Conservation (phyloP, 2,113 vertebrate genomes). For the Phaetusa simplex region DNA sequence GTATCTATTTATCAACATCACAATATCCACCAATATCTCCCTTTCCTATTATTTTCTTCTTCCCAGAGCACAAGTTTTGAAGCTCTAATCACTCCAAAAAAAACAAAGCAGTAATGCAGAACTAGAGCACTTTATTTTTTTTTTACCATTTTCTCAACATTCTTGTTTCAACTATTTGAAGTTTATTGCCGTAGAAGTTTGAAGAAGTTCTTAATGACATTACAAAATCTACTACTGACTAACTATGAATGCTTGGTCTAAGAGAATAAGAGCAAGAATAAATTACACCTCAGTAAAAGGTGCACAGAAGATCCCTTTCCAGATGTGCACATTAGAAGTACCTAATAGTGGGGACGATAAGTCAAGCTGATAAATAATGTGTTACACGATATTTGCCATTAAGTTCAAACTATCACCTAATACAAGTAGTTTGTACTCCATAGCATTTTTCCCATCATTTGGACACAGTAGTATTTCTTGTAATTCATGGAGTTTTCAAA, state of each 20-base stretch:
- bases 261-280: neutral
- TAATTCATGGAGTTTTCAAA: neutral
- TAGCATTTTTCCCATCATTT: accelerated
- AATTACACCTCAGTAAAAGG: neutral
- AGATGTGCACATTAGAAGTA: neutral
- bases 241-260: neutral
- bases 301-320: neutral
- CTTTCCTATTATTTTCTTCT: neutral
- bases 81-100: neutral
- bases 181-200: neutral
- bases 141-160: neutral
- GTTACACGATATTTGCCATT: neutral
- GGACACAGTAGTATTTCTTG: neutral
- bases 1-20: neutral
- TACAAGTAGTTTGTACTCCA: neutral
- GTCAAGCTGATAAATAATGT: neutral
- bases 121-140: neutral
- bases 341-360: neutral
- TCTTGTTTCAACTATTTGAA: neutral
- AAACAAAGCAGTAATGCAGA: neutral
- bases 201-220: neutral
- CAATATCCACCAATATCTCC: neutral
- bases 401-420: neutral
- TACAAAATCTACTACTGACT: neutral
- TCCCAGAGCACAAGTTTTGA: neutral